A percentile compares a stretch with the other conserved stretches of the same genome.
These are phyloP conservation scores for Trachelus troglodyta DNA, from an alignment of 2,888 invertebrate species.

Conservation along the genomic window DNA sequence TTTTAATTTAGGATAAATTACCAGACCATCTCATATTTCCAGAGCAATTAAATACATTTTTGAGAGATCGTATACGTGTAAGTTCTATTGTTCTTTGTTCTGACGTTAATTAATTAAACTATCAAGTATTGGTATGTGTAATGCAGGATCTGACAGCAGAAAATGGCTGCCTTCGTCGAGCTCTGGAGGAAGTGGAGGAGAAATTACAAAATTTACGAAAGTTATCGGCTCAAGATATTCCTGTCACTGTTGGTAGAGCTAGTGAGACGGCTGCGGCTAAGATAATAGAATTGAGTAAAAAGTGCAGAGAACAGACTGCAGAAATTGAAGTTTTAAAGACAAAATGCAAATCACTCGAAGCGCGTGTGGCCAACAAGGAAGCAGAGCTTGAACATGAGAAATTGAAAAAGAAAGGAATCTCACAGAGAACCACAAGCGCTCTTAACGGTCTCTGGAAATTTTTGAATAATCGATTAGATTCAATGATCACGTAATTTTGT, in stretches of 20 bases:
- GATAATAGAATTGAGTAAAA: constrained; percentile 76
- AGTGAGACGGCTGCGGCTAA: constrained; percentile 73
- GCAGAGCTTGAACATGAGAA: constrained; percentile 28
- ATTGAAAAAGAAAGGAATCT: constrained; percentile 1
- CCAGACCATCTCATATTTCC: constrained; percentile 70
- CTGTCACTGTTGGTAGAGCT: constrained; percentile 49
- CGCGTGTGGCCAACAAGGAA: constrained; percentile 68
- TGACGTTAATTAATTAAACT: too few relatives aligned
- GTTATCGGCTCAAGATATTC: constrained; percentile 6
- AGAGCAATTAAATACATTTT: constrained; percentile 72
- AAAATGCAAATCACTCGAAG: constrained; percentile 70
- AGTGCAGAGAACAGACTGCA: constrained; percentile 73
- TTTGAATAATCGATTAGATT: too few relatives aligned
- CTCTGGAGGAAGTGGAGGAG: constrained; percentile 42
- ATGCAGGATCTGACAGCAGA: constrained; percentile 48
- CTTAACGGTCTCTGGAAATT: too few relatives aligned
- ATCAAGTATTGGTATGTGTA: constrained; percentile 8
- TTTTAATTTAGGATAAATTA: constrained; percentile 19
- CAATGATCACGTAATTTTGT: too few relatives aligned
- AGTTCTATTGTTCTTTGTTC: constrained; percentile 21
- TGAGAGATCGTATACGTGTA: constrained; percentile 73
- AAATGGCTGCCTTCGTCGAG: constrained; percentile 47
- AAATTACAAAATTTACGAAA: constrained; percentile 27
- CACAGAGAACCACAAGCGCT: neutral
- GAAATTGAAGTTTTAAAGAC: constrained; percentile 73